Evolutionary conservation across 2,113 vertebrate species (phyloP).

Genomic region (Gracilinanus agilis): DNA sequence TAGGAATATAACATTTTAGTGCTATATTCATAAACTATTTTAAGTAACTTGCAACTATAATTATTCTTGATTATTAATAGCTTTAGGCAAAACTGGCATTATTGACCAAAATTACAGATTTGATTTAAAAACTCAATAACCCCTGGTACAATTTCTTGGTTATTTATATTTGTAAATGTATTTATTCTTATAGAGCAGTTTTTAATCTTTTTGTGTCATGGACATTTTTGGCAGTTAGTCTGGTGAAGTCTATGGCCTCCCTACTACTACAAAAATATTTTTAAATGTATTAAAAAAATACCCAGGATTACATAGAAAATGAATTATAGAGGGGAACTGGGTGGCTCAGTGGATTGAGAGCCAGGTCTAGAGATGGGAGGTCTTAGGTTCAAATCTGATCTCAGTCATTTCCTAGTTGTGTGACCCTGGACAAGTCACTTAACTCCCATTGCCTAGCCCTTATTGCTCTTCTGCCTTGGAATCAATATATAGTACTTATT

Average conservation of each 20-base stretch:
- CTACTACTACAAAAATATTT: not conserved
- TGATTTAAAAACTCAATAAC: not conserved
- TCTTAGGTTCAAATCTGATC: no score
- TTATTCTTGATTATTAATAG: not conserved
- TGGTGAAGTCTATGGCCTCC: not conserved
- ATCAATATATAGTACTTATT: no score
- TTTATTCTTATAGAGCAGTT: not conserved
- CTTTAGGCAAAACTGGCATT: not conserved
- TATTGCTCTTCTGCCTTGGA: no score
- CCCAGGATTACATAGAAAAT: not conserved
- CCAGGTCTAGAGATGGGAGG: no score
- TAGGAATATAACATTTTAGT: not conserved
- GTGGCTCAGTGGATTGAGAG: no score
- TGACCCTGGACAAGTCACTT: no score
- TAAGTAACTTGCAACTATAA: not conserved
- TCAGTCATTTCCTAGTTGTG: no score
- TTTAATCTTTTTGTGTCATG: not conserved
- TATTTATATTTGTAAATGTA: not conserved
- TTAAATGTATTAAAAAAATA: not conserved
- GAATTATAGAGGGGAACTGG: not conserved
- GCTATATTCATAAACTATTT: not conserved
- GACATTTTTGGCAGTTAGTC: not conserved
- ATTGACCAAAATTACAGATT: not conserved
- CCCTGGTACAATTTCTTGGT: not conserved
- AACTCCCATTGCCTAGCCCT: no score